These are phyloP conservation scores for Nemotelus nigrinus DNA, from an alignment of 2,888 invertebrate species.

Conservation along the genomic window DNA sequence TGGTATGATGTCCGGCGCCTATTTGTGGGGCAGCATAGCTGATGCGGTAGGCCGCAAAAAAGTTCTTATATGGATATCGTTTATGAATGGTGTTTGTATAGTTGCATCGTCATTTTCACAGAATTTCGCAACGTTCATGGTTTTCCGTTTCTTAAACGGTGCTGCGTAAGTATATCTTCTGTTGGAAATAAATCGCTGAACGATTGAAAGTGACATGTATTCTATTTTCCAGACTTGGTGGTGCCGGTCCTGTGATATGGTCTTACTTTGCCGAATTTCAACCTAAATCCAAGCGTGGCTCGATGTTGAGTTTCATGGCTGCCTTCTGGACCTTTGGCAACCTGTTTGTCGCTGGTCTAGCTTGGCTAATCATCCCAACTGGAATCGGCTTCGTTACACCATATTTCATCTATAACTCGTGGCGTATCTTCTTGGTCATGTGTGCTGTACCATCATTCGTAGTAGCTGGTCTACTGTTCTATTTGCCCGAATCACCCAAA, in stretches of 20 bases:
- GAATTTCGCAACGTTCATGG: slow-evolving; percentile 86
- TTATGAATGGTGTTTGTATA: slow-evolving; percentile 90
- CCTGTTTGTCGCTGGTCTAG: slow-evolving; percentile 87
- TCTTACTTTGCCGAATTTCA: slow-evolving; percentile 96
- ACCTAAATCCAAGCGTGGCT: slow-evolving; percentile 88
- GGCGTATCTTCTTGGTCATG: slow-evolving; percentile 89
- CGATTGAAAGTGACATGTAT: slow-evolving; percentile 4
- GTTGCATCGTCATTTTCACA: slow-evolving; percentile 91
- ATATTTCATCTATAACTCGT: slow-evolving; percentile 85
- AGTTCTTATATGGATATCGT: slow-evolving; percentile 87
- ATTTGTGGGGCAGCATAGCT: slow-evolving; percentile 91
- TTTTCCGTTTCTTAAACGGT: slow-evolving; percentile 90
- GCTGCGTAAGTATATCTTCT: slow-evolving; percentile 81
- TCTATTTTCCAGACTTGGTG: slow-evolving; percentile 58
- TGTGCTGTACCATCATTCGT: slow-evolving; percentile 90
- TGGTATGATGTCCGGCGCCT: slow-evolving; percentile 95
- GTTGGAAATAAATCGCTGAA: not conserved
- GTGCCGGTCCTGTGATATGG: slow-evolving; percentile 87
- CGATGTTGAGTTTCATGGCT: slow-evolving; percentile 93
- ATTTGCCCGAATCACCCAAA: slow-evolving; percentile 91
- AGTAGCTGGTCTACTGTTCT: slow-evolving; percentile 82
- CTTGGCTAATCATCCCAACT: slow-evolving; percentile 79
- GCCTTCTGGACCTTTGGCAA: slow-evolving; percentile 96
- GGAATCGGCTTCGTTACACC: slow-evolving; percentile 74
- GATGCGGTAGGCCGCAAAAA: slow-evolving; percentile 88